Conservation (phyloP, 1,140 invertebrate species). For the Charaxes varanes region DNA sequence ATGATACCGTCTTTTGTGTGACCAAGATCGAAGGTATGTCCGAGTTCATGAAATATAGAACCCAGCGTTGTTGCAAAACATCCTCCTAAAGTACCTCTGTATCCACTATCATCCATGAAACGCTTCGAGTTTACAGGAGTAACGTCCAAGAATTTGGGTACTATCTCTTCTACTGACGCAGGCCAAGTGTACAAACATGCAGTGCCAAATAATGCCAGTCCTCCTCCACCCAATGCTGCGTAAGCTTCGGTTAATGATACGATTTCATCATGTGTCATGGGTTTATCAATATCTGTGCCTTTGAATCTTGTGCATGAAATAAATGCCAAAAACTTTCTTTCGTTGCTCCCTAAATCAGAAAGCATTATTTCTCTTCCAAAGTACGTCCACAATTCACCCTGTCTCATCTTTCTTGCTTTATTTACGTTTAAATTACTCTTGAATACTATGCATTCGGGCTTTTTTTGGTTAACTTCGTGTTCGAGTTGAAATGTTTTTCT, state of each 20-base stretch:
- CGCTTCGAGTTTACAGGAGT: slow-evolving; percentile 79
- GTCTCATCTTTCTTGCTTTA: slow-evolving; percentile 82
- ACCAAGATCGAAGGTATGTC: slow-evolving; percentile 95
- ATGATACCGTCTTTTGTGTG: slow-evolving; percentile 94
- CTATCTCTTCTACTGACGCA: slow-evolving; percentile 80
- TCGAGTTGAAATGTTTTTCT: slow-evolving; percentile 89
- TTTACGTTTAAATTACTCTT: slow-evolving; percentile 81
- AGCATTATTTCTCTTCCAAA: slow-evolving; percentile 88
- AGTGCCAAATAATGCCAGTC: slow-evolving; percentile 92
- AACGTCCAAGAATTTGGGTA: slow-evolving; percentile 73
- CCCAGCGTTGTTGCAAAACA: slow-evolving; percentile 94
- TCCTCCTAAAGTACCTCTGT: slow-evolving; percentile 88
- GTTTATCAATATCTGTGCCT: slow-evolving; percentile 76
- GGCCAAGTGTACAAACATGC: slow-evolving; percentile 95
- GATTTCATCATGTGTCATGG: slow-evolving; percentile 83
- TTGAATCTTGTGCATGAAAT: slow-evolving; percentile 89
- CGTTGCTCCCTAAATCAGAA: slow-evolving; percentile 75
- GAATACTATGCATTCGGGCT: slow-evolving; percentile 80
- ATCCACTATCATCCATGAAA: slow-evolving; percentile 92
- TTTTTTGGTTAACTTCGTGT: slow-evolving; percentile 75
- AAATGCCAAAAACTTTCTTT: slow-evolving; percentile 91
- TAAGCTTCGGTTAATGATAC: slow-evolving; percentile 86
- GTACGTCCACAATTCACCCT: slow-evolving; percentile 88
- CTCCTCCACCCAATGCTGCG: slow-evolving; percentile 91
- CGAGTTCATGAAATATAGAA: slow-evolving; percentile 94